A percentile compares a stretch with the other conserved stretches of the same genome.
Evolutionary conservation across 2,797 vertebrate species (phyloP).

Genomic region (Melanitta fusca): DNA sequence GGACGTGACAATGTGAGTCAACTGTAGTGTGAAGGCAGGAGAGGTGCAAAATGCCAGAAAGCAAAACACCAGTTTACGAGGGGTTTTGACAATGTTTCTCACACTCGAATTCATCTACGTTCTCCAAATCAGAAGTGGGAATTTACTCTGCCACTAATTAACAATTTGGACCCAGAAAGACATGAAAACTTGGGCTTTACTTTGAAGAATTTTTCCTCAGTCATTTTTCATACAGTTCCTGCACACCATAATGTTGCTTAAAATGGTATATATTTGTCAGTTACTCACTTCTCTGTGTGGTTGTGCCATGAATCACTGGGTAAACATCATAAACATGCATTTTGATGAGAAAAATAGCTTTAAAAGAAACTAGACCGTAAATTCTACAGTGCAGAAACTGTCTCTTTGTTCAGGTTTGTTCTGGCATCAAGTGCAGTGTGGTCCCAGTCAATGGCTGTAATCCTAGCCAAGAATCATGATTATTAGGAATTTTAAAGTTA

Average conservation of each 20-base stretch:
- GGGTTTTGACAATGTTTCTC: not conserved
- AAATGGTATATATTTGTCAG: not conserved
- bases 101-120: not conserved
- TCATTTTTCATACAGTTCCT: not conserved
- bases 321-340: not conserved
- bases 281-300: not conserved
- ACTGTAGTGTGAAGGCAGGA: too few species aligned
- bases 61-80: not conserved
- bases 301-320: not conserved
- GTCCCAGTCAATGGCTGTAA: not conserved
- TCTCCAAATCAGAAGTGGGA: not conserved
- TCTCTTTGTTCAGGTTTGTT: not conserved
- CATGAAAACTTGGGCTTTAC: not conserved
- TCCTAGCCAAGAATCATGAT: not conserved
- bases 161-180: not conserved
- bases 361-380: not conserved
- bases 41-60: not conserved
- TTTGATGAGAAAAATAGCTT: not conserved
- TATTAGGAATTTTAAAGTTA: not conserved
- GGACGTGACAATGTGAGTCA: rapidly evolving
- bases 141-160: not conserved
- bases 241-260: not conserved
- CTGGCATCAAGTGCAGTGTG: not conserved
- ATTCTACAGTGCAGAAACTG: not conserved
- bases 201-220: not conserved